Percentiles rank a stretch among this genome's conserved stretches.
Evolutionary conservation across 2,888 invertebrate species (phyloP).

Genomic region (Peribatodes rhomboidaria): DNA sequence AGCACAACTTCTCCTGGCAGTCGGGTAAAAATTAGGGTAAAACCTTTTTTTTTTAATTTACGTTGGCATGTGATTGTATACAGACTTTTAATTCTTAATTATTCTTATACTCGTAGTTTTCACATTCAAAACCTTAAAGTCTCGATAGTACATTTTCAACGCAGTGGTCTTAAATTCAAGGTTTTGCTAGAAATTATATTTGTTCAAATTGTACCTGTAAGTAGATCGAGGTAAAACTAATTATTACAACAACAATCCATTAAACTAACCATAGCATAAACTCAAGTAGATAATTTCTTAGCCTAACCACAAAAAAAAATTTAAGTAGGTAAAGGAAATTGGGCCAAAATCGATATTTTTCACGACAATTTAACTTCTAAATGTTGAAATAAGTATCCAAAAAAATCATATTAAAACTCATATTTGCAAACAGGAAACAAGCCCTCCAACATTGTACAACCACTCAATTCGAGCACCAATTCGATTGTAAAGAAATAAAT

Average conservation of each 20-base stretch:
- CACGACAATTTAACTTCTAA: constrained; percentile 2
- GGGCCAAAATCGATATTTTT: constrained; percentile 6
- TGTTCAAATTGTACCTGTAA: too few species aligned
- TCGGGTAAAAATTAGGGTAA: too few species aligned
- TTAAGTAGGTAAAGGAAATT: constrained; percentile 7
- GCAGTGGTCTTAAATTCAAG: too few species aligned
- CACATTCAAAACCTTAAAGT: too few species aligned
- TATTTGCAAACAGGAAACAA: constrained; percentile 69
- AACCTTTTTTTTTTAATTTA: too few species aligned
- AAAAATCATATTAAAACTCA: constrained; percentile 29
- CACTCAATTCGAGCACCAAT: constrained; percentile 54
- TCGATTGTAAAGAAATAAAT: constrained; percentile 64
- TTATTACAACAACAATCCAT: not conserved
- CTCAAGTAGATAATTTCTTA: not conserved
- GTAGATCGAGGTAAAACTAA: too few species aligned
- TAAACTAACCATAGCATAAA: not conserved
- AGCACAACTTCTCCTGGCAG: too few species aligned
- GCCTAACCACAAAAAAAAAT: not conserved
- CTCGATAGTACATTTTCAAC: too few species aligned
- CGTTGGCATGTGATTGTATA: too few species aligned
- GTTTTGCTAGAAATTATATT: too few species aligned
- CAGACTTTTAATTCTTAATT: too few species aligned
- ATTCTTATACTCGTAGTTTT: too few species aligned
- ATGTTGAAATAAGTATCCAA: not conserved
- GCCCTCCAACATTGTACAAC: constrained; percentile 64